phyloP scores from a whole-genome alignment of 1,140 invertebrate species.

The Elymnias hypermnestra region DNA sequence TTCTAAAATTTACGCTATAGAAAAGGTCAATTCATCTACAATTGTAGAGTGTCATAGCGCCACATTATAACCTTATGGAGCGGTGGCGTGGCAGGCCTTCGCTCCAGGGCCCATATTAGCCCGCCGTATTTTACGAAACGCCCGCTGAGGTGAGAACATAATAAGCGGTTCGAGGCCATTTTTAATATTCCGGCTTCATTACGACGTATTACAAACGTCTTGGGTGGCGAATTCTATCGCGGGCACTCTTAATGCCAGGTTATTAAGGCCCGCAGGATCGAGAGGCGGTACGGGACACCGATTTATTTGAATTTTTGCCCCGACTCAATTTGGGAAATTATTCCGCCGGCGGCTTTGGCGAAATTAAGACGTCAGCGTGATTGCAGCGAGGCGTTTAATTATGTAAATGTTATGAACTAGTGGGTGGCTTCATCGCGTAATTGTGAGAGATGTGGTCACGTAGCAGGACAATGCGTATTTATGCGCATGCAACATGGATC shows the following conservation, averaged over 20 bases:
- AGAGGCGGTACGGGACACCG: constrained; percentile 51
- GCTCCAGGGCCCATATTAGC: constrained; percentile 56
- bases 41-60: constrained; percentile 33
- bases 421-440: constrained; percentile 55
- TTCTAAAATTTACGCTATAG: not conserved
- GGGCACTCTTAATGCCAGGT: constrained; percentile 66
- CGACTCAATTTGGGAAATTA: constrained; percentile 73
- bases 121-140: constrained; percentile 65
- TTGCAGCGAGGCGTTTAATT: constrained; percentile 71
- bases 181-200: constrained; percentile 75
- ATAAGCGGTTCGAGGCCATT: constrained; percentile 71
- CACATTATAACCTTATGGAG: constrained; percentile 49
- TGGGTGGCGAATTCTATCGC: constrained; percentile 75
- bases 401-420: constrained; percentile 72
- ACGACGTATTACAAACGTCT: constrained; percentile 73
- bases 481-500: too few relatives aligned
- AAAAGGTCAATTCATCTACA: not conserved
- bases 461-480: constrained; percentile 50
- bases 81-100: constrained; percentile 24
- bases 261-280: constrained; percentile 55
- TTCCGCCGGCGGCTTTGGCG: constrained; percentile 63
- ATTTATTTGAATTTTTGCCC: constrained; percentile 75
- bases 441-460: constrained; percentile 61
- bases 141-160: constrained; percentile 72
- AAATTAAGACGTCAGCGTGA: constrained; percentile 75